A percentile compares a stretch with the other conserved stretches of the same genome.
Evolutionary conservation across 2,888 invertebrate species (phyloP).

Genomic region (Sicus ferrugineus): DNA sequence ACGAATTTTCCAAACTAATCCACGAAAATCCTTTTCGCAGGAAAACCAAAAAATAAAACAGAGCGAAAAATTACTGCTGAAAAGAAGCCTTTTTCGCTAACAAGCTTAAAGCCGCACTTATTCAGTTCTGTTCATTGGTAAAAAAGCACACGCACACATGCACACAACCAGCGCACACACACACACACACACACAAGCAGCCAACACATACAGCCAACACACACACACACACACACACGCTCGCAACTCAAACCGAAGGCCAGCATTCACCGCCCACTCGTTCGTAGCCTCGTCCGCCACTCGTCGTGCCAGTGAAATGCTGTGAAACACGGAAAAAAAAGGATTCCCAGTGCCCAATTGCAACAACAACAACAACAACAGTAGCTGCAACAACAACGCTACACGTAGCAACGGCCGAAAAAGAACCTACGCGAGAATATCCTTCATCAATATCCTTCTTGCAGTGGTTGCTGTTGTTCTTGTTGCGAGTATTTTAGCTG

Average conservation of each 20-base stretch:
- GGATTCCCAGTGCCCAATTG: conserved; percentile 20
- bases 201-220: conserved; percentile 38
- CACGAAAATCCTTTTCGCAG: conserved; percentile 12
- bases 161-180: conserved; percentile 34
- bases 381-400: not conserved
- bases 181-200: conserved; percentile 34
- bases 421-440: conserved; percentile 45
- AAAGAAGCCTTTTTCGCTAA: conserved; percentile 45
- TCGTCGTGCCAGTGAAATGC: conserved; percentile 33
- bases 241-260: conserved; percentile 41
- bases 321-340: conserved; percentile 11
- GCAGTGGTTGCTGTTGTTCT: not conserved
- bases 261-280: conserved; percentile 35
- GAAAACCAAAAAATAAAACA: conserved; percentile 22
- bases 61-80: conserved; percentile 24
- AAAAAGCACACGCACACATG: conserved; percentile 23
- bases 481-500: conserved; percentile 22
- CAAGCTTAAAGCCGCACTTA: conserved; percentile 57
- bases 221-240: not conserved
- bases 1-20: conserved; percentile 7
- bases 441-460: conserved; percentile 59
- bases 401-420: conserved; percentile 30
- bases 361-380: conserved; percentile 14
- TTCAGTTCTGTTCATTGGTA: conserved; percentile 46
- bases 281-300: too few relatives aligned